A percentile compares a stretch with the other conserved stretches of the same genome.
These are phyloP conservation scores for Spodoptera litura DNA, from an alignment of 1,140 invertebrate species.

Conservation along the genomic window DNA sequence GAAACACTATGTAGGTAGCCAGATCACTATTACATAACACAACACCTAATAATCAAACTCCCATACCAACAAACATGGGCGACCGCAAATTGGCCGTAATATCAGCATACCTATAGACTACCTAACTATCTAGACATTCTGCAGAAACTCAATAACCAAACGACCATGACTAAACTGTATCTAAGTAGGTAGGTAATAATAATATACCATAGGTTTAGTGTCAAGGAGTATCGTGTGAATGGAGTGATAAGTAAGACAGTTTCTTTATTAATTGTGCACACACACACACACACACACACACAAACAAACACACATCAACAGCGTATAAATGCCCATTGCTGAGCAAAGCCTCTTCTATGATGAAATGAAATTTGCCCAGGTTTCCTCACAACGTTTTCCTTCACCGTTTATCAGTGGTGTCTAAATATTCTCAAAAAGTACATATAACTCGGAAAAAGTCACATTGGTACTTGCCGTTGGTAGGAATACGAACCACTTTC, in stretches of 20 bases:
- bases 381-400: too few species aligned
- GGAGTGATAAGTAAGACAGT: not conserved
- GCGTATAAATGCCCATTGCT: too few species aligned
- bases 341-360: too few species aligned
- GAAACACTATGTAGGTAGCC: not conserved
- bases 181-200: slow-evolving; percentile 41
- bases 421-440: too few species aligned
- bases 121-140: slow-evolving; percentile 25
- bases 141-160: slow-evolving; percentile 45
- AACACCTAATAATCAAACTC: slow-evolving; percentile 12
- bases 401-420: too few species aligned
- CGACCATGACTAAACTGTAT: slow-evolving; percentile 42
- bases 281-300: too few species aligned
- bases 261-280: not conserved
- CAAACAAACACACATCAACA: too few species aligned
- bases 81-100: slow-evolving; percentile 37
- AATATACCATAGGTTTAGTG: slow-evolving; percentile 13
- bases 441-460: too few species aligned
- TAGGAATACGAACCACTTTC: too few species aligned
- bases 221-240: not conserved
- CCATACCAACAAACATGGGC: not conserved
- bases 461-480: too few species aligned
- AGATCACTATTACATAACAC: not conserved
- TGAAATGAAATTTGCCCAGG: too few species aligned
- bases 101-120: not conserved